Evolutionary conservation across 2,888 invertebrate genomes (phyloP), one percentile per base, ranked within the genome.

Genomic region (Colostygia pectinataria): DNA sequence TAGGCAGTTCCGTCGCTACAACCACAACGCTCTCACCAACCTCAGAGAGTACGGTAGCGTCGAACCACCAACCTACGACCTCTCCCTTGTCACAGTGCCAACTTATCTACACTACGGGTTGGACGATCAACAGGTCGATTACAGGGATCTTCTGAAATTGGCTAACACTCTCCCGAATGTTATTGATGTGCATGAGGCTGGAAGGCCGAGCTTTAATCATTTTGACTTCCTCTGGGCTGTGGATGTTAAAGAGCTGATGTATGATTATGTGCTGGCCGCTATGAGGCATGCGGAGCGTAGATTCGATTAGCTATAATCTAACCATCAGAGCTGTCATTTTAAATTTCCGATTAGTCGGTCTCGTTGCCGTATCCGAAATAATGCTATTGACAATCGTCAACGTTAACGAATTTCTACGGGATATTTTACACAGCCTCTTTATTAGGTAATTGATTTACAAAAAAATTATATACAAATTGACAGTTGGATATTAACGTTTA

Each of bases 201-300:
- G 49, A 0, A 61, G 75, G 5, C 50, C 59, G 0, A 49, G 48
- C 0, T 83, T 81, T 25, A 71, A 71, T 40, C 80, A 81, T 53
- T 65, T 59, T 2, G 80, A 80, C 24, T 81, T 74, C 40, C 59
- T 77, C n/a, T 82, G 80, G 81, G 71, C 64, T 0, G 46, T 23
- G 0, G 68, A 75, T 33, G 74, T 57, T 0, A 71, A 38, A 24
- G 52, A 55, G 0, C 41, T 63, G 15, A 23, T 80, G 0, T 77
- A 73, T 28, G 64, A 71, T n/a, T 51, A 34, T 1, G 0, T 80
- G 0, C 13, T 80, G 2, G 23, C 20, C 1, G 29, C 53, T 1
- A 43, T 81, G 66, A 71, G 55, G 31, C 49, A 71, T 6, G 71
- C 71, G 29, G 79, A 78, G 15, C 44, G 36, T 2, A 53, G 29